These are phyloP conservation scores for Taurulus bubalis DNA, from an alignment of 2,113 vertebrate species.

Conservation along the genomic window DNA sequence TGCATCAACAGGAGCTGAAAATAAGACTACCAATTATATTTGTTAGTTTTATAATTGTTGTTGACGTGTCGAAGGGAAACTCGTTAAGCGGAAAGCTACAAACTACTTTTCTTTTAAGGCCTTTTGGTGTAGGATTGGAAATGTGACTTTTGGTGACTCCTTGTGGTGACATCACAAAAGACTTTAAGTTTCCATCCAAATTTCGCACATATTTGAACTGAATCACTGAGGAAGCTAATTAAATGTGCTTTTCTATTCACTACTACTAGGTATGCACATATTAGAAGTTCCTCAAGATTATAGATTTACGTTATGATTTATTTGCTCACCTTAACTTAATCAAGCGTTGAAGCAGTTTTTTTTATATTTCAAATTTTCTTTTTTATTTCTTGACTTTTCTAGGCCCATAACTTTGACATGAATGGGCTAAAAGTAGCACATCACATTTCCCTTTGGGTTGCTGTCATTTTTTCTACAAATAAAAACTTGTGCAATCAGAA, in stretches of 20 bases:
- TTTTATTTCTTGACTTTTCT: background rate
- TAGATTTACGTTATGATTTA: background rate
- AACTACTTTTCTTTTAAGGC: too few species aligned
- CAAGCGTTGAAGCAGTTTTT: background rate
- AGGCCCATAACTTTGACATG: background rate
- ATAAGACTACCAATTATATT: background rate
- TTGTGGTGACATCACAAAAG: background rate
- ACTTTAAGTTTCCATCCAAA: background rate
- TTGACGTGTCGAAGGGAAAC: too few species aligned
- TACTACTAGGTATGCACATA: background rate
- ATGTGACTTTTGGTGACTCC: background rate
- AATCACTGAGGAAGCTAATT: background rate
- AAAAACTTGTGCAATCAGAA: background rate
- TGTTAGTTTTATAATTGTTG: too few species aligned
- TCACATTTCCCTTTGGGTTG: background rate
- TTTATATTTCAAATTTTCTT: background rate
- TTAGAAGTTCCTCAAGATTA: too few species aligned
- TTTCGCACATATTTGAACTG: background rate
- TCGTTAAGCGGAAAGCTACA: too few species aligned
- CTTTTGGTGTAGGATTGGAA: too few species aligned
- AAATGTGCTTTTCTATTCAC: background rate
- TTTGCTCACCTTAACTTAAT: background rate
- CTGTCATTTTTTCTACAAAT: background rate
- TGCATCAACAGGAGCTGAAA: background rate
- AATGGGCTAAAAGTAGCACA: background rate